A percentile compares a stretch with the other conserved stretches of the same genome.
phyloP scores from a whole-genome alignment of 2,888 invertebrate genomes.

The Apeira syringaria region DNA sequence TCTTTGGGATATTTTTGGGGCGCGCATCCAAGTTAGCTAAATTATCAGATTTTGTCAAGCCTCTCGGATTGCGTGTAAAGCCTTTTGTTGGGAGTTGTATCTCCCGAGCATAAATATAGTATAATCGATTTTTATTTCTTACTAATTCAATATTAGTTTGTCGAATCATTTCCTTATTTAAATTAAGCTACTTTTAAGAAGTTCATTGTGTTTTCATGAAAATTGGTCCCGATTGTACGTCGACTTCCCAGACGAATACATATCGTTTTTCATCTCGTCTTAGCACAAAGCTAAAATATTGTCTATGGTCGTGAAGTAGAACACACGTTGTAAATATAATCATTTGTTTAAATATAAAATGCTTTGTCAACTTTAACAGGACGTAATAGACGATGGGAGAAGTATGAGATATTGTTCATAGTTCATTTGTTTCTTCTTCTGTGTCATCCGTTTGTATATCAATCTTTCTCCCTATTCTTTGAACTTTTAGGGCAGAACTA shows the following conservation, averaged over 20 bases:
- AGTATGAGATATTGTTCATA: conserved; percentile 37
- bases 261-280: conserved; percentile 72
- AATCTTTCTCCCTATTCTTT: conserved; percentile 37
- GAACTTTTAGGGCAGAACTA: conserved; percentile 50
- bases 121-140: too few species aligned
- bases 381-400: conserved; percentile 37
- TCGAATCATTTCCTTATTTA: too few species aligned
- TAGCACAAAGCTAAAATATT: conserved; percentile 50
- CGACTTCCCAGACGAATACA: conserved; percentile 64
- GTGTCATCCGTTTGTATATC: conserved; percentile 15
- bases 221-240: conserved; percentile 46
- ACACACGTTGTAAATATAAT: conserved; percentile 30
- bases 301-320: conserved; percentile 38
- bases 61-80: too few species aligned
- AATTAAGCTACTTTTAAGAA: too few species aligned
- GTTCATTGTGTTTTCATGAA: too few species aligned
- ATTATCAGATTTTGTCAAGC: too few species aligned
- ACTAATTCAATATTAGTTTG: too few species aligned
- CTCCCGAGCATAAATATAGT: too few species aligned
- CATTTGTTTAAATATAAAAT: conserved; percentile 30
- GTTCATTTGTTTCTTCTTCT: conserved; percentile 2
- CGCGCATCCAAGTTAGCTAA: too few species aligned
- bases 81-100: too few species aligned
- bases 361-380: conserved; percentile 40
- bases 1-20: too few species aligned